Evolutionary conservation across 1,140 invertebrate species (phyloP).

Genomic region (Anastatus disparis): DNA sequence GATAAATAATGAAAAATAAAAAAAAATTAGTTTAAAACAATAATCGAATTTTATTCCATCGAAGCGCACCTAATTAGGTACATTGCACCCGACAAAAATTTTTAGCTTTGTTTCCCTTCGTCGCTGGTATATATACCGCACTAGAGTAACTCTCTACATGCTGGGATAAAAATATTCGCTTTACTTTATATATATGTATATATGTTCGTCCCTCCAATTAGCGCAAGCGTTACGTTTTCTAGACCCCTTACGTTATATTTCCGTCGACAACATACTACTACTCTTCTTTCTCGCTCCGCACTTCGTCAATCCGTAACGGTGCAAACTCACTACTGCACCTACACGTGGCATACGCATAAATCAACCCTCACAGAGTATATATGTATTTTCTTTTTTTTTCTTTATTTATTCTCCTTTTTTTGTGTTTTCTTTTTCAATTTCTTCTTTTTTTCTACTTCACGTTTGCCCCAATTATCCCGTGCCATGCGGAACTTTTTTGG

Average conservation of each 20-base stretch:
- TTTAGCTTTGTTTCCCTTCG: too few relatives aligned
- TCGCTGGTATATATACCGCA: too few relatives aligned
- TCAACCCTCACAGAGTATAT: too few relatives aligned
- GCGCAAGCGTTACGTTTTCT: slow-evolving; percentile 55
- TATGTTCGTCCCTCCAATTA: slow-evolving; percentile 63
- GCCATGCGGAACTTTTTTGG: too few relatives aligned
- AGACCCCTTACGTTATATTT: slow-evolving; percentile 59
- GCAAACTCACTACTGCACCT: slow-evolving; percentile 47
- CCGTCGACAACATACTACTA: slow-evolving; percentile 65
- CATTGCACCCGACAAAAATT: too few relatives aligned
- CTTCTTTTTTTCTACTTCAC: not conserved
- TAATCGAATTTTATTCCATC: too few relatives aligned
- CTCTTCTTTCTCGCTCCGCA: slow-evolving; percentile 54
- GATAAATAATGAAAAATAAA: too few relatives aligned
- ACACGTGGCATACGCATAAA: slow-evolving; percentile 52
- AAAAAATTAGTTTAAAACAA: too few relatives aligned
- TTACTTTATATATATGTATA: slow-evolving; percentile 39
- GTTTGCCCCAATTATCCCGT: slow-evolving; percentile 36
- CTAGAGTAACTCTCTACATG: too few relatives aligned
- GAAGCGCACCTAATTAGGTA: too few relatives aligned
- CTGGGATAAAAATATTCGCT: slow-evolving; percentile 36
- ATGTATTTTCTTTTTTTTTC: slow-evolving; percentile 13
- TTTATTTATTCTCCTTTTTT: not conserved
- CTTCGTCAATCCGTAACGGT: slow-evolving; percentile 59
- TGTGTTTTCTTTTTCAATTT: not conserved